Evolutionary conservation across 2,797 vertebrate genomes (phyloP), one percentile per base, ranked within the genome.

Genomic region (Salmo trutta): DNA sequence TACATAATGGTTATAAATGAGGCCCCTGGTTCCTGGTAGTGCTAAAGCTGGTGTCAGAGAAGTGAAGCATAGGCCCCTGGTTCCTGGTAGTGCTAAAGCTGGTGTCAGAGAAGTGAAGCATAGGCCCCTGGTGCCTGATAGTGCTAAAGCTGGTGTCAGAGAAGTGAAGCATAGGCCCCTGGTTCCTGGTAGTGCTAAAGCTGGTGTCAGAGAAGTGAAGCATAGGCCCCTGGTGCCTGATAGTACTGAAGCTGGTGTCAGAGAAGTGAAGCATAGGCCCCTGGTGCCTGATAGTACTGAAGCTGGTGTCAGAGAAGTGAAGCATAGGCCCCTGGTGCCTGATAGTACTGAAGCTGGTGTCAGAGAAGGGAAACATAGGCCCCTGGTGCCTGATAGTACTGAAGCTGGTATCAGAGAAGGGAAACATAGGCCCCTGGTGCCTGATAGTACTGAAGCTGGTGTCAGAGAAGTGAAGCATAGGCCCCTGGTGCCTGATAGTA

Each of bases 351-450:
- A 36, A 36, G 36, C 36, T 41, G 36, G 36, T 1, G 36, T 41
- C 36, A 8, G 36, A 41, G 6, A 41, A 8, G 7, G 17, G 66
- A 24, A 31, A 19, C 75, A 72, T 81, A 75, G 15, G 73, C 47
- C 77, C 62, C 19, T 76, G 80, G 91, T 93, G 87, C 88, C 88
- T 90, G 86, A 88, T 52, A 73, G 87, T 78, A 78, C 88, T 83
- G 87, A 31, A 31, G 0, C 31, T 31, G 31, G 31, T 4, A 4
- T 31, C 0, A 4, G 31, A 31, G 31, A 31, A 1, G 3, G 4
- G 31, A 31, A 31, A 0, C 31, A 31, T 36, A 41, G 36, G 36
- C 7, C 36, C 7, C 36, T 41, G 36, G 6, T 41, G 6, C 36
- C 7, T 8, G 7, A 1, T 41, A 2, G 36, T 41, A 1, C 36